phyloP scores from a whole-genome alignment of 1,140 invertebrate species.

The Drosophila pachea region DNA sequence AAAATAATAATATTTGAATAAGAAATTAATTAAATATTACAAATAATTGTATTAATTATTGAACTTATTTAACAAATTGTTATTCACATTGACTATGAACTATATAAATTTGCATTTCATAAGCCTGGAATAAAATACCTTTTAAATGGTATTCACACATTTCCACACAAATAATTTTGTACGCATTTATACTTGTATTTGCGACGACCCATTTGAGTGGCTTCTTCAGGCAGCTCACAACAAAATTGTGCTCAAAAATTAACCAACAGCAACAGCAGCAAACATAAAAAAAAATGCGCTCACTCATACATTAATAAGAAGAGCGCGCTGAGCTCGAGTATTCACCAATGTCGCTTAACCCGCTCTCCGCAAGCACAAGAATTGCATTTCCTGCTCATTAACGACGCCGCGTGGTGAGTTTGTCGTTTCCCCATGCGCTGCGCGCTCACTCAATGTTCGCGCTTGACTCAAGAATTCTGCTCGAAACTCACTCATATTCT shows the following conservation, averaged over 20 bases:
- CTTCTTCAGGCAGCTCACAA: constrained; percentile 5
- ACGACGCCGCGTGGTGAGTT: constrained; percentile 58
- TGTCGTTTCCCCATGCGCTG: constrained; percentile 27
- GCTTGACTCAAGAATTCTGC: constrained; percentile 37
- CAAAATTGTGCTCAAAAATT: constrained; percentile 36
- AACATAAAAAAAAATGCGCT: constrained; percentile 2
- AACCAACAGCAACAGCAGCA: constrained; percentile 31
- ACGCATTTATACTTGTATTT: background rate
- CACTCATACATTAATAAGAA: constrained; percentile 38
- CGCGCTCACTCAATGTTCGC: constrained; percentile 21
- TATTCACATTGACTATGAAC: background rate
- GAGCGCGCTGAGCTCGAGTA: constrained; percentile 19
- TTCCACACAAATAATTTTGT: background rate
- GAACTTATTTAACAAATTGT: background rate
- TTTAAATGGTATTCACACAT: constrained; percentile 1
- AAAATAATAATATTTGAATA: constrained; percentile 1
- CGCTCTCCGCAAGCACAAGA: constrained; percentile 40
- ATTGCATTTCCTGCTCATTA: constrained; percentile 72
- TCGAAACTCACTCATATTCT: constrained; percentile 3
- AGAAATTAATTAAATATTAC: no score
- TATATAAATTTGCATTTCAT: constrained; percentile 2
- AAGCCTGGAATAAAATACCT: constrained; percentile 16
- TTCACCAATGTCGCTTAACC: constrained; percentile 28
- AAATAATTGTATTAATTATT: background rate
- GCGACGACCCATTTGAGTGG: constrained; percentile 5